Conservation (phyloP, 2,797 vertebrate species). For the Platalea minor region DNA sequence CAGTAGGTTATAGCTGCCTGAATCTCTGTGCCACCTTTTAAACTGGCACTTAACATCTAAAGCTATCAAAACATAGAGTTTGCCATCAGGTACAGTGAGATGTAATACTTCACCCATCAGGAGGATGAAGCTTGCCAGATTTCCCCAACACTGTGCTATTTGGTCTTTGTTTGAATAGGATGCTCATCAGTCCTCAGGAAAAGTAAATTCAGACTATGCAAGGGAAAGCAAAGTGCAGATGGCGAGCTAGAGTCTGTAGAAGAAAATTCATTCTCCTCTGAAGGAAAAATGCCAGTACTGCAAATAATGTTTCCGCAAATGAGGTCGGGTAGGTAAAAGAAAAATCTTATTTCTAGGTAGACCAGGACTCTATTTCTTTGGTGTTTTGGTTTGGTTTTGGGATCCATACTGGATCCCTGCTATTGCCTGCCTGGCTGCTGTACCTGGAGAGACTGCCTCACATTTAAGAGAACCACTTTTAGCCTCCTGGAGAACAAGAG, state of each 20-base stretch:
- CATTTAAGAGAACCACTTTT: conserved; percentile 15
- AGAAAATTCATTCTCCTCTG: neutral
- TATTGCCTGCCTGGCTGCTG: neutral
- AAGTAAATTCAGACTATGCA: neutral
- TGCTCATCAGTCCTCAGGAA: neutral
- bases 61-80: neutral
- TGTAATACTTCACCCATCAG: neutral
- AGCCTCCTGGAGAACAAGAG: conserved; percentile 26
- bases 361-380: neutral
- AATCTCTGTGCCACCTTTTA: neutral
- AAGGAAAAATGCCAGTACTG: neutral
- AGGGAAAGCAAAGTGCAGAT: neutral
- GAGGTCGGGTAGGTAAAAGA: neutral
- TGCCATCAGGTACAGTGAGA: neutral
- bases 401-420: neutral
- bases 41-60: neutral
- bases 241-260: neutral
- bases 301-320: neutral
- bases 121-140: neutral
- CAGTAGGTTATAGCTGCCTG: neutral
- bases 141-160: neutral
- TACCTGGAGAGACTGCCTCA: neutral
- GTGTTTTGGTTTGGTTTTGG: neutral
- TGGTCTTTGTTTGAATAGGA: neutral
- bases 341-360: neutral